Conservation (phyloP, 2,888 invertebrate genomes). For the Thecophora atra region DNA sequence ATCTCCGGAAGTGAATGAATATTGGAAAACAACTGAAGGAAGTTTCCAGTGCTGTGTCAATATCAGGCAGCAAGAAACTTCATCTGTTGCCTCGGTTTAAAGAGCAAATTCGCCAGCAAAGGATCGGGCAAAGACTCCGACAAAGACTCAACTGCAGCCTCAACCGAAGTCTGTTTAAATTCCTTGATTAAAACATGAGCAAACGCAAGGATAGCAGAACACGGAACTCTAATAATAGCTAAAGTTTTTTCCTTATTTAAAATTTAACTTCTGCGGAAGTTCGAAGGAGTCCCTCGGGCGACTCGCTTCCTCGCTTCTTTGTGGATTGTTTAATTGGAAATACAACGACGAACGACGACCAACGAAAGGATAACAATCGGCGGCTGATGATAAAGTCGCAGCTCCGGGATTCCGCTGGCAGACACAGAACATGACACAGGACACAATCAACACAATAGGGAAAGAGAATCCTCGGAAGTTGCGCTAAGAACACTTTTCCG, state of each 20-base stretch:
- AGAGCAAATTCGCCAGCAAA: no score
- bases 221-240: no score
- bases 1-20: no score
- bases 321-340: not conserved
- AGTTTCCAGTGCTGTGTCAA: constrained; percentile 23
- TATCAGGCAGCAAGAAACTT: constrained; percentile 11
- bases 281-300: not conserved
- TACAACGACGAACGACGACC: not conserved
- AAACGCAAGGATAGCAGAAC: no score
- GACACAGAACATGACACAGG: not conserved
- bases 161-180: no score
- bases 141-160: no score
- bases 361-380: not conserved
- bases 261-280: no score
- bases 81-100: constrained; percentile 6
- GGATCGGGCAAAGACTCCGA: no score
- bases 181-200: no score
- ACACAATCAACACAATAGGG: not conserved
- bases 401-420: constrained; percentile 1
- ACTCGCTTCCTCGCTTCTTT: not conserved
- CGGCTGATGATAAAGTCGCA: constrained; percentile 2
- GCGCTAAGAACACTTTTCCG: constrained; percentile 35
- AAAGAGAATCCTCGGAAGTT: not conserved
- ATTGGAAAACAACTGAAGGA: no score
- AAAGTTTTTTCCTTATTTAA: no score